Percentiles rank a stretch among this genome's conserved stretches.
phyloP scores from a whole-genome alignment of 1,140 invertebrate genomes.

The Pteromalus puparum region DNA sequence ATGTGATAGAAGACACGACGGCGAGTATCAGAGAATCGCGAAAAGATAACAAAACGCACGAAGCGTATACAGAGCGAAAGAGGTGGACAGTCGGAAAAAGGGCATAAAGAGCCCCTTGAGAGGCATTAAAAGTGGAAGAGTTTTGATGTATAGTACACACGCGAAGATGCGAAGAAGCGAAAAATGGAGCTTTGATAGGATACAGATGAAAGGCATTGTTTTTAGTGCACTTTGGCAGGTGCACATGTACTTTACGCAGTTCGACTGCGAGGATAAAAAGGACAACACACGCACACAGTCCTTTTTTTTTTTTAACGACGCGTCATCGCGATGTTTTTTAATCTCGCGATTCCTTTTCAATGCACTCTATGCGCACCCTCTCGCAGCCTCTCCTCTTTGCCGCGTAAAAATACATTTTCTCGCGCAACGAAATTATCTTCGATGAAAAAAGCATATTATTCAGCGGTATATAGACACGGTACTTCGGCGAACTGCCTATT shows the following conservation, averaged over 20 bases:
- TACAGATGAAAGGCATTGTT: conserved; percentile 37
- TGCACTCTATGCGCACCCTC: not conserved
- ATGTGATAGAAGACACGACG: too few species aligned
- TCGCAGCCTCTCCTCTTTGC: too few species aligned
- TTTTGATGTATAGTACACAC: conserved; percentile 11
- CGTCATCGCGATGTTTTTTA: not conserved
- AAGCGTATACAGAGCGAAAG: not conserved
- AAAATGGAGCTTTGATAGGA: conserved; percentile 22
- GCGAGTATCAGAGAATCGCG: too few species aligned
- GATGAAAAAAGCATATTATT: not conserved
- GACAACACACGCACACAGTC: not conserved
- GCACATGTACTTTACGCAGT: not conserved
- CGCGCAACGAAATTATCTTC: too few species aligned
- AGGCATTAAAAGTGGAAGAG: not conserved
- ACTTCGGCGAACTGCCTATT: not conserved
- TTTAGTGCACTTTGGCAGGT: not conserved
- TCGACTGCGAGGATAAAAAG: conserved; percentile 7
- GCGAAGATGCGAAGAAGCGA: not conserved
- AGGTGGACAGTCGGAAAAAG: not conserved
- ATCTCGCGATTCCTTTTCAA: not conserved
- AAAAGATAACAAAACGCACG: too few species aligned
- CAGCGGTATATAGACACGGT: not conserved
- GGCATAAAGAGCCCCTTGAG: too few species aligned
- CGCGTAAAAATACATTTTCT: too few species aligned
- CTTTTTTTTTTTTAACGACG: not conserved